phyloP scores from a whole-genome alignment of 2,113 vertebrate genomes.

The Odocoileus virginianus region DNA sequence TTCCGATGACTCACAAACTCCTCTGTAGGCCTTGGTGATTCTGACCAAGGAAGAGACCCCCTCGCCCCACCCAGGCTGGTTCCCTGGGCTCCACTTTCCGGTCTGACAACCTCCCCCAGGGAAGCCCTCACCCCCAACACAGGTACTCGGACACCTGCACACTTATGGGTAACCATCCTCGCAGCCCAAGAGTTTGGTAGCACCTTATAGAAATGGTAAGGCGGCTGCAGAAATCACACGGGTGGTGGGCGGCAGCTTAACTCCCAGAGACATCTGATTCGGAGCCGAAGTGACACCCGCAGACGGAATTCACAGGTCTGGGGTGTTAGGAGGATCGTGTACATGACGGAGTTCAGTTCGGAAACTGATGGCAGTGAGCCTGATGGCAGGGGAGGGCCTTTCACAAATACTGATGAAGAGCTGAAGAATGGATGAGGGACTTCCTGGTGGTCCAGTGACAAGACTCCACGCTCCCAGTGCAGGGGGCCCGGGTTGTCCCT shows the following conservation, averaged over 20 bases:
- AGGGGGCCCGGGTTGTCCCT: rapidly evolving
- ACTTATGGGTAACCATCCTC: no score
- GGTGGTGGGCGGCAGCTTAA: rapidly evolving
- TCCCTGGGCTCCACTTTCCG: background rate
- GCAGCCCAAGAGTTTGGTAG: background rate
- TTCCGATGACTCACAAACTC: background rate
- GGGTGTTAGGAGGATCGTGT: background rate
- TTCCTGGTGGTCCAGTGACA: background rate
- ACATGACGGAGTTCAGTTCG: background rate
- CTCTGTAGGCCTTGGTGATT: background rate
- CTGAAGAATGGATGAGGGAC: background rate
- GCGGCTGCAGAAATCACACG: background rate
- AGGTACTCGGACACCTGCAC: rapidly evolving
- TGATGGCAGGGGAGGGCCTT: background rate
- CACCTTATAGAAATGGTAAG: rapidly evolving
- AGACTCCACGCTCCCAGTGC: background rate
- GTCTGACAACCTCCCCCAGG: background rate
- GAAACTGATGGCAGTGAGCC: background rate
- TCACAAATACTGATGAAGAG: background rate
- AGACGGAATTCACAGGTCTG: rapidly evolving
- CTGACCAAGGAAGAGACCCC: background rate
- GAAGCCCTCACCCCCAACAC: background rate
- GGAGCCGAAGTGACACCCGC: background rate
- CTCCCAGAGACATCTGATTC: rapidly evolving
- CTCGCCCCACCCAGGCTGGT: background rate